phyloP scores from a whole-genome alignment of 2,888 invertebrate genomes.

The Agrotis clavis region DNA sequence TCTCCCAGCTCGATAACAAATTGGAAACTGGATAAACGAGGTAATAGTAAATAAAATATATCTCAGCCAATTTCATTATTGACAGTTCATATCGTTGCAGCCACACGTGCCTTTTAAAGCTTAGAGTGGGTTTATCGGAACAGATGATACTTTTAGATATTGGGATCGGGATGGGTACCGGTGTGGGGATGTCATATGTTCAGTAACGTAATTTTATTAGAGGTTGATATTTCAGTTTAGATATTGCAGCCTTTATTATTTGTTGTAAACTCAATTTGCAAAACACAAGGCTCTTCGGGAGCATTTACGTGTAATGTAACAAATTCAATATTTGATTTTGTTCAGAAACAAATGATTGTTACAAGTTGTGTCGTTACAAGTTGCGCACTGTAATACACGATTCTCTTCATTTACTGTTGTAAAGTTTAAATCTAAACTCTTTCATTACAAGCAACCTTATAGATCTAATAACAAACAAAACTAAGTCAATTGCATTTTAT shows the following conservation, averaged over 20 bases:
- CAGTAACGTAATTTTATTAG: constrained; percentile 14
- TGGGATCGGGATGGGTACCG: constrained; percentile 21
- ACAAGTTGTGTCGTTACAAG: too few species aligned
- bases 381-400: too few species aligned
- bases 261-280: not conserved
- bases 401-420: too few species aligned
- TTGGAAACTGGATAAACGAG: constrained; percentile 79
- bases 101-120: constrained; percentile 51
- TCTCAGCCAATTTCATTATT: constrained; percentile 75
- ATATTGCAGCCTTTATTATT: not conserved
- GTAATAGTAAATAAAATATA: constrained; percentile 79
- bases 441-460: too few species aligned
- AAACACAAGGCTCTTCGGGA: too few species aligned
- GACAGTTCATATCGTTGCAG: constrained; percentile 66
- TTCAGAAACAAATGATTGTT: too few species aligned
- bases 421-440: too few species aligned
- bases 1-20: constrained; percentile 72
- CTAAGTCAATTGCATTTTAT: too few species aligned
- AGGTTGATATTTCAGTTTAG: constrained; percentile 14
- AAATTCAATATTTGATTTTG: too few species aligned
- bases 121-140: constrained; percentile 48
- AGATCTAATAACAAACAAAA: too few species aligned
- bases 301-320: too few species aligned
- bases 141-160: constrained; percentile 57
- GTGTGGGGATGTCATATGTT: constrained; percentile 11